Conservation (phyloP, 2,113 vertebrate species). For the Periophthalmodon schlosseri region DNA sequence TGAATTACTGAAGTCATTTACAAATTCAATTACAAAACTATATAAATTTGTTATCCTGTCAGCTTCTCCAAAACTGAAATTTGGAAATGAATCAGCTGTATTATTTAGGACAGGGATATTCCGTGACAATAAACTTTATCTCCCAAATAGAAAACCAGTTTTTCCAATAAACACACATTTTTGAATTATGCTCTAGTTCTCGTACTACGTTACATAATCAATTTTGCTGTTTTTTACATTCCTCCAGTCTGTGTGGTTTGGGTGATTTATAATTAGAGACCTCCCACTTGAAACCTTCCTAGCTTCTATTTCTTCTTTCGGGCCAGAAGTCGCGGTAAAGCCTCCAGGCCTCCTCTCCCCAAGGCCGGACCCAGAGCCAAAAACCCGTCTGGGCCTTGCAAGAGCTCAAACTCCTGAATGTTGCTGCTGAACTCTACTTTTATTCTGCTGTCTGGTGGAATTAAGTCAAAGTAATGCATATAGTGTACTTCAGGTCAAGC, state of each 20-base stretch:
- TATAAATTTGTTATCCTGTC: background rate
- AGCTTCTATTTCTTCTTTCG: conserved; percentile 57
- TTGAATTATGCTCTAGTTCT: conserved; percentile 43
- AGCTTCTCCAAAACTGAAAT: background rate
- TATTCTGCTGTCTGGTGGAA: background rate
- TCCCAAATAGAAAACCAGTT: conserved; percentile 38
- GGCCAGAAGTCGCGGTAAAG: conserved; percentile 58
- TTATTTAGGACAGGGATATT: conserved; percentile 20
- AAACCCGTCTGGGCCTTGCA: conserved; percentile 60
- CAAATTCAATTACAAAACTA: too few relatives aligned
- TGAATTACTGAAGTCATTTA: too few relatives aligned
- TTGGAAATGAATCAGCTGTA: background rate
- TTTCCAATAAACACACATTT: conserved; percentile 53
- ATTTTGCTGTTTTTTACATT: conserved; percentile 45
- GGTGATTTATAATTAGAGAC: conserved; percentile 60
- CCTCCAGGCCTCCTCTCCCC: conserved; percentile 56
- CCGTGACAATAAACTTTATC: conserved; percentile 36
- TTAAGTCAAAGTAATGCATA: background rate
- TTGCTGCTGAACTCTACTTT: conserved; percentile 33
- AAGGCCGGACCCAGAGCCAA: conserved; percentile 62
- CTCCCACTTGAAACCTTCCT: conserved; percentile 50
- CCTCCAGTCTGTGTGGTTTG: conserved; percentile 39
- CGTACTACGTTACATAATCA: conserved; percentile 51
- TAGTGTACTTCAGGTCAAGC: background rate
- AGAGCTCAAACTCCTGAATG: conserved; percentile 50